Base-by-base conservation (phyloP, 2,113 vertebrate species). In the Channa maculata region DNA sequence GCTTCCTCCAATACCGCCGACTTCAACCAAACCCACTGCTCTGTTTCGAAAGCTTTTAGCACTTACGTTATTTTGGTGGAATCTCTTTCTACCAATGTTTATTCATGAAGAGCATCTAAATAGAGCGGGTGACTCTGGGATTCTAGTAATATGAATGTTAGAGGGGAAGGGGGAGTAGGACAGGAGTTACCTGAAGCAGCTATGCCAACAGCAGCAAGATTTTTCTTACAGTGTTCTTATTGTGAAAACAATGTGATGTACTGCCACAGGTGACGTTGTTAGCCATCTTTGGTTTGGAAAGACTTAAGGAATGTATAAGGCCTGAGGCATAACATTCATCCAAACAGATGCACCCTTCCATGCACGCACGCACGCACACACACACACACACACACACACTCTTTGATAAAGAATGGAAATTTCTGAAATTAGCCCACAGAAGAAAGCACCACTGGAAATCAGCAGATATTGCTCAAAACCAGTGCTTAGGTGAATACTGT, bases 91-190 rank as follows among this genome's bases (percentile, higher is more conserved):
- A 58, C 59, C 39, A 50, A 60, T 84, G 79, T 84, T 85, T 86
- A 46, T 86, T 92, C 86, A 91, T 88, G 85, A 91, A 71, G 76
- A 65, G 66, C 63, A 73, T 85, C 68, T 86, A 90, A 88, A 91
- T 75, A 86, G 59, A 71, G 65, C 60, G 63, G 68, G 70, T 81
- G 67, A 83, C 71, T 73, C 50, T 62, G 60, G 54, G 63, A 82
- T 64, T 74, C n/a, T 60, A 62, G 79, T 44, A 59, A 10, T 62
- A 36, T 66, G 48, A 41, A 77, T 77, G 37, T 50, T 59, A 64
- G 48, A 65, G 51, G 50, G 54, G 59, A 65, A 11, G 52, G 62
- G 57, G 74, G 45, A 38, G 58, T 6, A 41, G 57, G 65, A 43
- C 55, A 62, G 57, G 65, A 68, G 68, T 76, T 75, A 79, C 67